Percentiles rank a stretch among this genome's conserved stretches.
Evolutionary conservation across 2,113 vertebrate genomes (phyloP).

Genomic region (Choloepus hoffmanni): DNA sequence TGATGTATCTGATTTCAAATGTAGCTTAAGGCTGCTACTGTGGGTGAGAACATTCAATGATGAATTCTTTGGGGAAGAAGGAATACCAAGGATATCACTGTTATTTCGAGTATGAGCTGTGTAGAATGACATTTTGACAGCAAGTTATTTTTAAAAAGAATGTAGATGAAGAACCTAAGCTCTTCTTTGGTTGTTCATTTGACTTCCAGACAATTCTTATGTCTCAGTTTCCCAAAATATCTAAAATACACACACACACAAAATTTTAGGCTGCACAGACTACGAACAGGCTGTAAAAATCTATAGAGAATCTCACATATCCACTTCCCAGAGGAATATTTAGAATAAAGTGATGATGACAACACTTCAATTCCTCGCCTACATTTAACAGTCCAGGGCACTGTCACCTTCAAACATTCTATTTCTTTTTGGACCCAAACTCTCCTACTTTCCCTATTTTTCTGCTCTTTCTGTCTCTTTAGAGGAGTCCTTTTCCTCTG

Average conservation of each 20-base stretch:
- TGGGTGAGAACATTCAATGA: not conserved
- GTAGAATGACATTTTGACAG: slow-evolving; percentile 82
- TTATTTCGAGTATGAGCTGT: slow-evolving; percentile 15
- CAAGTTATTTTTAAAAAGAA: not conserved
- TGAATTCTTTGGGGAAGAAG: slow-evolving; percentile 36
- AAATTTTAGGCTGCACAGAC: not conserved
- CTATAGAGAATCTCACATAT: not conserved
- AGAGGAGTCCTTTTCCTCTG: not conserved
- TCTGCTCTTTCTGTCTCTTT: no score
- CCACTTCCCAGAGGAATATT: not conserved
- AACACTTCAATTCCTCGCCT: not conserved
- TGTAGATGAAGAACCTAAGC: not conserved
- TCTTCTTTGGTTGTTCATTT: slow-evolving; percentile 37
- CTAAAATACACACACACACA: slow-evolving; percentile 49
- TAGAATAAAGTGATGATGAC: not conserved
- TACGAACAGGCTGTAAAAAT: not conserved
- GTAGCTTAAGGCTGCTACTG: slow-evolving; percentile 36
- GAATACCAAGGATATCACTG: not conserved
- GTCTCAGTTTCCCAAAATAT: slow-evolving; percentile 38
- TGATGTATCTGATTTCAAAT: not conserved
- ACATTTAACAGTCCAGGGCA: not conserved
- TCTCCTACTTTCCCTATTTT: no score
- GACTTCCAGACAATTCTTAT: slow-evolving; percentile 45
- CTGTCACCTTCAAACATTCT: not conserved
- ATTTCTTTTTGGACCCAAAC: not conserved